Evolutionary conservation across 2,888 invertebrate species (phyloP).

Genomic region (Trissolcus japonicus): DNA sequence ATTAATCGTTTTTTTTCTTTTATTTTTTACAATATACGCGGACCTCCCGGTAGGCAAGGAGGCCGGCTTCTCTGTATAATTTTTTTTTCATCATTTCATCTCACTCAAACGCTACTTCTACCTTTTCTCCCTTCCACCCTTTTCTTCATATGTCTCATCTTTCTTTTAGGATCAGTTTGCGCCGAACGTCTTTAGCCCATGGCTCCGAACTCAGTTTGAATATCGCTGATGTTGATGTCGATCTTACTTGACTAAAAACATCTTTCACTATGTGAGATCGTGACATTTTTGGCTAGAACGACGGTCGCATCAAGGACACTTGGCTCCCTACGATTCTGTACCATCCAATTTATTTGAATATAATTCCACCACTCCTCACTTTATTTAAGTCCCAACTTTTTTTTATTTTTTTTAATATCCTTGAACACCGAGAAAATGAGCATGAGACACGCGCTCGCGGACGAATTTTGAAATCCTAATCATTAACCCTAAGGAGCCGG

Average conservation of each 20-base stretch:
- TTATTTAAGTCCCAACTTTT: conserved; percentile 58
- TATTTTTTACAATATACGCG: conserved; percentile 74
- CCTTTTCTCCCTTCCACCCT: conserved; percentile 64
- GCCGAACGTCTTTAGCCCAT: conserved; percentile 76
- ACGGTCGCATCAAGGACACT: conserved; percentile 77
- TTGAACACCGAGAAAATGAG: conserved; percentile 58
- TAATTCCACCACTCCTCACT: conserved; percentile 62
- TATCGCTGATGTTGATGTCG: conserved; percentile 64
- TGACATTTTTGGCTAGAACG: conserved; percentile 76
- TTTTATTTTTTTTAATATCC: conserved; percentile 39
- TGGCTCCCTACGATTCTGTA: conserved; percentile 76
- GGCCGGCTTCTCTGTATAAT: conserved; percentile 76
- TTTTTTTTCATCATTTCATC: conserved; percentile 67
- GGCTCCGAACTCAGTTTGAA: conserved; percentile 74
- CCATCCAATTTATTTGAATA: conserved; percentile 69
- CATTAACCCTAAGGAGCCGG: conserved; percentile 13
- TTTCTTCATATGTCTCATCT: conserved; percentile 62
- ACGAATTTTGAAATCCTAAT: conserved; percentile 45
- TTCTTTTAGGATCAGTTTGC: conserved; percentile 74
- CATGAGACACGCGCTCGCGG: conserved; percentile 36
- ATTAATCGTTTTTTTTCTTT: conserved; percentile 67
- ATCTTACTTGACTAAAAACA: conserved; percentile 60
- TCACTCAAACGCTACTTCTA: conserved; percentile 63
- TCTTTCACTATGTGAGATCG: conserved; percentile 70
- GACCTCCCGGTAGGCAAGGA: conserved; percentile 76